Evolutionary conservation across 1,140 invertebrate species (phyloP).

Genomic region (Venustaconcha ellipsiformis): DNA sequence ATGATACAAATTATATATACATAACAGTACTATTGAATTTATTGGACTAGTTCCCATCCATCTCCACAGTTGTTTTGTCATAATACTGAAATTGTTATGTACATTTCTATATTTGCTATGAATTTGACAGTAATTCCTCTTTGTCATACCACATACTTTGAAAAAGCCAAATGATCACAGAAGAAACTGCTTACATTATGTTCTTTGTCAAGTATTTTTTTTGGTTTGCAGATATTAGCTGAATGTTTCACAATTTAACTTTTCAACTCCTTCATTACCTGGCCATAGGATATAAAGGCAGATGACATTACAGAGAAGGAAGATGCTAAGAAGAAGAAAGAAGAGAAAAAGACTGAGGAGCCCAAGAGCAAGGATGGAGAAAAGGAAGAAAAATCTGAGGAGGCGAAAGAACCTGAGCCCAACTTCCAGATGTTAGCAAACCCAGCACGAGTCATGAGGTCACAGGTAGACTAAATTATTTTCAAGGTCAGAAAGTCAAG

Average conservation of each 20-base stretch:
- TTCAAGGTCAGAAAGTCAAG: background rate
- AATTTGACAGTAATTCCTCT: too few species aligned
- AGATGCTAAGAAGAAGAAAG: conserved; percentile 36
- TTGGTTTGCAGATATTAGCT: too few species aligned
- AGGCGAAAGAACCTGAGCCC: conserved; percentile 82
- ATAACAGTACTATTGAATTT: too few species aligned
- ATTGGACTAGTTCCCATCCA: too few species aligned
- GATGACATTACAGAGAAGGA: conserved; percentile 52
- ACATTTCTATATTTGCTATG: too few species aligned
- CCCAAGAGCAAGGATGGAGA: conserved; percentile 56
- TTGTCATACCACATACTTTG: too few species aligned
- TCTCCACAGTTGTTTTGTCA: too few species aligned
- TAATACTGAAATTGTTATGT: too few species aligned
- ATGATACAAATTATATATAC: too few species aligned
- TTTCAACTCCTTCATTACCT: background rate
- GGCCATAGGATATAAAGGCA: conserved; percentile 66
- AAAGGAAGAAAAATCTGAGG: conserved; percentile 76
- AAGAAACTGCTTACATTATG: too few species aligned
- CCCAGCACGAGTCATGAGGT: conserved; percentile 92
- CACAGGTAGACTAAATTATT: conserved; percentile 74
- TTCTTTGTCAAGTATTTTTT: too few species aligned
- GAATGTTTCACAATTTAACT: background rate
- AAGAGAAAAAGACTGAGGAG: conserved; percentile 71
- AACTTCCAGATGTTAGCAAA: conserved; percentile 93
- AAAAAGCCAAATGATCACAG: too few species aligned